These are phyloP conservation scores for Hyposmocoma kahamanoa DNA, from an alignment of 1,140 invertebrate genomes.

Conservation along the genomic window DNA sequence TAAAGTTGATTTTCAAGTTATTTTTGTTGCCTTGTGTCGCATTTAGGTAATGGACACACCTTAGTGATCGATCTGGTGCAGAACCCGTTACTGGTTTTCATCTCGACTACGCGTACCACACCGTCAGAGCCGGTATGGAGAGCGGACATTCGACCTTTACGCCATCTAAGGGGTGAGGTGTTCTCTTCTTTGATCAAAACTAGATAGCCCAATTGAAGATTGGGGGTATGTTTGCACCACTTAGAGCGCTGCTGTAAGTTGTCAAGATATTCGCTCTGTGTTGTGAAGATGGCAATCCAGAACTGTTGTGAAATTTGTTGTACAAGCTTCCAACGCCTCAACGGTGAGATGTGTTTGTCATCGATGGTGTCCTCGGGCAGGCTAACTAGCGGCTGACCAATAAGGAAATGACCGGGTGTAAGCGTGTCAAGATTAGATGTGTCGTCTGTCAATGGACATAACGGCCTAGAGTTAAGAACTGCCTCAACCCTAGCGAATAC, in stretches of 20 bases:
- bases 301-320: conserved; percentile 25
- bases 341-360: conserved; percentile 4
- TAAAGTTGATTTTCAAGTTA: background rate
- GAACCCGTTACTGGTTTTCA: background rate
- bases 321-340: conserved; percentile 24
- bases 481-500: conserved; percentile 22
- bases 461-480: conserved; percentile 36
- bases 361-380: conserved; percentile 11
- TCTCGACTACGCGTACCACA: background rate
- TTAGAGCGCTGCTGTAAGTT: conserved; percentile 26
- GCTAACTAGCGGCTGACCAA: conserved; percentile 15
- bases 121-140: background rate
- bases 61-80: background rate
- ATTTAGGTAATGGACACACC: background rate
- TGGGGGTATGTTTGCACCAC: conserved; percentile 15
- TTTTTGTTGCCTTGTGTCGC: too few relatives aligned
- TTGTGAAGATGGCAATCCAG: conserved; percentile 27
- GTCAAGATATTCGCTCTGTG: conserved; percentile 30
- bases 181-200: conserved; percentile 10
- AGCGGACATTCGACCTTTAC: background rate
- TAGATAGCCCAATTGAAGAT: conserved; percentile 16
- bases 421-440: conserved; percentile 9
- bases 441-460: conserved; percentile 24
- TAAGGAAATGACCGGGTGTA: conserved; percentile 34
- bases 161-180: background rate